phyloP scores from a whole-genome alignment of 2,113 vertebrate species.

The Pan troglodytes region NHGRI_mPanTro3-v2.1_pri NC_072402.2:60510001-60510500 shows the following conservation, averaged over 20 bases:
- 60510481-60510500: background rate
- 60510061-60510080: conserved; percentile 22
- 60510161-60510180: background rate
- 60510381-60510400: background rate
- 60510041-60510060: conserved; percentile 27
- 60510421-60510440: background rate
- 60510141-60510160: background rate
- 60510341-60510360: background rate
- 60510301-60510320: background rate
- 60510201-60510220: background rate
- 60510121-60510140: background rate
- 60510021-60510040: conserved; percentile 18
- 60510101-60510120: background rate
- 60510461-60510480: background rate
- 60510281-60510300: background rate
- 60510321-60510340: background rate
- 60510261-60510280: background rate
- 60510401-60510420: background rate
- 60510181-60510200: conserved; percentile 25
- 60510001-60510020: conserved; percentile 36
- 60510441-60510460: background rate
- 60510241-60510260: background rate
- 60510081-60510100: conserved; percentile 24
- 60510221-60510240: background rate
- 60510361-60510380: background rate